Evolutionary conservation across 2,888 invertebrate genomes (phyloP), one percentile per base, ranked within the genome.

Genomic region (Pollenia griseotomentosa): DNA sequence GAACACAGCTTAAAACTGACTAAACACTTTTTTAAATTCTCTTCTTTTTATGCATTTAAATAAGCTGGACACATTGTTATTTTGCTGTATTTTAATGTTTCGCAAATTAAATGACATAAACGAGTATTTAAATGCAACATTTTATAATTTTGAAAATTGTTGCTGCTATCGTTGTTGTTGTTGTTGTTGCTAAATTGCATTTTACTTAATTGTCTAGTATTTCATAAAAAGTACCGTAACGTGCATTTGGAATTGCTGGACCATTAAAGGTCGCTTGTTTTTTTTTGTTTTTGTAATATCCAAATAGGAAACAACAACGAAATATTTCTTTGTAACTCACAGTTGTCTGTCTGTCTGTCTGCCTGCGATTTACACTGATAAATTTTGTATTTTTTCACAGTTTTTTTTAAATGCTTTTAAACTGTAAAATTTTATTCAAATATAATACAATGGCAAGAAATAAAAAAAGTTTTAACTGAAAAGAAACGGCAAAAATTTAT

Each of bases 191-290:
- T 66, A 55, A 51, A 61, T 74, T 85, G 84, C 68, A 85, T 74
- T 80, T 68, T 61, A 73, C 14, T 81, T 65, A 84, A 84, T 81
- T 84, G 87, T 84, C 87, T 87, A 84, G 83, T 78, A 82, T 87
- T 84, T 84, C 84, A 81, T 74, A 82, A 81, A 81, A 84, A 65
- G 71, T 87, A 87, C 87, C 81, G 81, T 87, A 84, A 84, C 79
- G 23, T 87, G 84, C 87, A 87, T 85, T 88, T 87, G 88, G 68
- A 91, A 89, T 91, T 89, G 90, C 92, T 92, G 92, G 92, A 91
- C 91, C 92, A 92, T 91, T 92, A 91, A 92, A 92, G 92, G 92
- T 92, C 92, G 91, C 90, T 91, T 89, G 90, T 90, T 89, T 90
- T 89, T 90, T 90, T 89, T n/a, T 33, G 89, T 90, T 89, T 90